Base-by-base conservation (phyloP, 2,113 vertebrate species). In the Aegotheles bennettii region DNA sequence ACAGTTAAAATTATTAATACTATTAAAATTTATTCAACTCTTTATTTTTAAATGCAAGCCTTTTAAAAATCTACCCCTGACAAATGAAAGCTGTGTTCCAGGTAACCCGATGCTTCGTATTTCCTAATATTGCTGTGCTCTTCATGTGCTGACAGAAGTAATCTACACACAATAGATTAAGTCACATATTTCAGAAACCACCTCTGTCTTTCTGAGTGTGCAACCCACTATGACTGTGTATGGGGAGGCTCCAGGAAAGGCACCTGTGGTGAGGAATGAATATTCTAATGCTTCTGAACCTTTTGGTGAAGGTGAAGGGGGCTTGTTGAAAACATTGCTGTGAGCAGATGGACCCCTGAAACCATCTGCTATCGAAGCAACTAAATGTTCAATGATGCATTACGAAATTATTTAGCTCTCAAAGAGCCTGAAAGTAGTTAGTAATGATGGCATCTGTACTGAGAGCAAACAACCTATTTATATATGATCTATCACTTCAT, bases 311-410 rank as follows among this genome's bases (percentile, higher is more conserved):
- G 98, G 98, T 98, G 98, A 98, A 98, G 98, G 98, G 98, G 98
- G 98, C 98, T 99, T 98, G 98, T 99, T 98, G 98, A 98, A 98
- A 98, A 99, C 98, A 99, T 98, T 97, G 98, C 98, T 97, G 96
- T 96, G 98, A 98, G 98, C 99, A 99, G 99, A 99, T 99, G 98
- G 98, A 98, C 98, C 98, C 98, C 98, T 97, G 98, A 98, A 98
- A 98, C 99, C 99, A 99, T 99, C 99, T 99, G 99, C 98, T 98
- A 98, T 97, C 96, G 96, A 99, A 98, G 98, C 98, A 98, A 98
- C 98, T 98, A 98, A 98, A 98, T 98, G 98, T 97, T 98, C 99
- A 99, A 98, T 99, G 99, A 99, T 98, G 99, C 98, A 98, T 98
- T 97, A 97, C 98, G 19, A 98, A 98, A 99, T 99, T 98, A 98